Evolutionary conservation across 1,140 invertebrate genomes (phyloP), one percentile per base, ranked within the genome.

Genomic region (Diploscapter pachys): DNA sequence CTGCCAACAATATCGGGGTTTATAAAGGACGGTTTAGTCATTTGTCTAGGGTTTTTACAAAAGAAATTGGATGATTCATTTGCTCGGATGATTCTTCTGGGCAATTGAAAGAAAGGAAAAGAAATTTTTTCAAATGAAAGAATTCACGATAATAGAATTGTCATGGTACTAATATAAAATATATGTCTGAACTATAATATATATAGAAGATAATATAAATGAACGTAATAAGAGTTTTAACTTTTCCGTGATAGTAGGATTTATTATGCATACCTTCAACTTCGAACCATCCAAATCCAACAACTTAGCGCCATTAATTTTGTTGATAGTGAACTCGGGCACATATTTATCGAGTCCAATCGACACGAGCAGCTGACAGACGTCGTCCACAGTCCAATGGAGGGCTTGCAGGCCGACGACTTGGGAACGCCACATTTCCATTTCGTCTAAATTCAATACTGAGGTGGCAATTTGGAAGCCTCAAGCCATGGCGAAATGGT

Each of bases 271-370:
- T 72, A 85, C 83, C 76, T 85, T 85, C 11, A 85, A 74, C 67
- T 83, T 82, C 51, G 71, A 75, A 11, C 85, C 83, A 75, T 85
- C 83, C 62, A 85, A 56, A 48, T 85, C 84, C 31, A 85, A 68
- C 59, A 85, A 85, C 69, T 85, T 83, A n/a, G 80, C 80, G 55
- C 83, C 83, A 49, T 71, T 82, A 1, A 86, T 76, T 54, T 86
- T 78, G 64, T 85, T 85, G 53, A 85, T 81, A 2, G 84, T 82
- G 69, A 85, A 86, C 59, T 85, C 84, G 13, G 83, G 83, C 11
- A 85, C 80, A 72, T 86, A 85, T 71, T 85, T 85, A 57, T 85
- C 83, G 54, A 86, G 73, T 9, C 83, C 83, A 65, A 85, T 81
- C 57, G 85, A 82, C 50, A 85, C 82, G 2, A 85, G 64, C 6